Evolutionary conservation across 2,888 invertebrate species (phyloP).

Genomic region (Sisyra nigra): DNA sequence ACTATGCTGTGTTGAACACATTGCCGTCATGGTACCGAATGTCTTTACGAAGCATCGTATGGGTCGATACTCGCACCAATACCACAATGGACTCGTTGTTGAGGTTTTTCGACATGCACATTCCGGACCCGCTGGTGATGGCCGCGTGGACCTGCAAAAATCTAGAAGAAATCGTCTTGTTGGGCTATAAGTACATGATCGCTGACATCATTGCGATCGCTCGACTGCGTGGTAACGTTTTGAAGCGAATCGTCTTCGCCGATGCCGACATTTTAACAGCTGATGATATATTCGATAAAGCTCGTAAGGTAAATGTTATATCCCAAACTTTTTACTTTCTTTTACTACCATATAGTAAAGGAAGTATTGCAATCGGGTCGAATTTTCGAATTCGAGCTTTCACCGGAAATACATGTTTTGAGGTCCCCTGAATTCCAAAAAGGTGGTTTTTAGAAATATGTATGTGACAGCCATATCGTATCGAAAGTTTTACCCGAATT

Average conservation of each 20-base stretch:
- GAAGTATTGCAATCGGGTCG: too few relatives aligned
- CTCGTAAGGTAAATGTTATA: too few relatives aligned
- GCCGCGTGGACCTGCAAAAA: constrained; percentile 46
- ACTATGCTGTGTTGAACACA: constrained; percentile 34
- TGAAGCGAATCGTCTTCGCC: constrained; percentile 39
- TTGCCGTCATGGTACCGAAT: constrained; percentile 33
- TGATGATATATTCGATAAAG: too few relatives aligned
- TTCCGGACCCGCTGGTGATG: constrained; percentile 45
- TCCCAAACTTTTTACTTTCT: too few relatives aligned
- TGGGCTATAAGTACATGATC: constrained; percentile 42
- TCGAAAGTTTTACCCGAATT: too few relatives aligned
- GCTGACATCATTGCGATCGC: constrained; percentile 48
- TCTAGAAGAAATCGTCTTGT: constrained; percentile 37
- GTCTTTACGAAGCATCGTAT: constrained; percentile 38
- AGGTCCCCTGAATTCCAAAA: too few relatives aligned
- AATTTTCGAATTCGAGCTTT: too few relatives aligned
- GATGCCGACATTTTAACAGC: constrained; percentile 27
- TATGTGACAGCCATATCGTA: too few relatives aligned
- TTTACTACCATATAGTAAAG: too few relatives aligned
- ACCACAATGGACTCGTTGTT: not conserved
- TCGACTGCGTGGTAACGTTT: constrained; percentile 35
- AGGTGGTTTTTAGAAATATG: too few relatives aligned
- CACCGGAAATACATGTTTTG: too few relatives aligned
- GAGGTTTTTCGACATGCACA: constrained; percentile 12
- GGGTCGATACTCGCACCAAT: constrained; percentile 36